These are phyloP conservation scores for Gephyroberyx darwinii DNA, from an alignment of 2,797 vertebrate species.

Conservation along the genomic window DNA sequence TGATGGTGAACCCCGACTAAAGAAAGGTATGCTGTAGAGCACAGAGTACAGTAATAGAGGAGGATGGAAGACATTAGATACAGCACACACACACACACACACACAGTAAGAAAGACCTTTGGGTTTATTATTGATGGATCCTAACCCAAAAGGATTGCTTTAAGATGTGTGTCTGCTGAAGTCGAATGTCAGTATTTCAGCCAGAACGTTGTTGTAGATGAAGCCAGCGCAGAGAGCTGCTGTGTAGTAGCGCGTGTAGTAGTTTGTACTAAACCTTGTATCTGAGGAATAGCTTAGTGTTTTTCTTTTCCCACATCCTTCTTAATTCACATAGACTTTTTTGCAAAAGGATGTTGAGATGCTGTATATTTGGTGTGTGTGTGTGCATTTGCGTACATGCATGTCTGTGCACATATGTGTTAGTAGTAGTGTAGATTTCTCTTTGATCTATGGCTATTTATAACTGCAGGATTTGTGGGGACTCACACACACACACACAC, in stretches of 20 bases:
- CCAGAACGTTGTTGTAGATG: not conserved
- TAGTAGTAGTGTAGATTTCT: slow-evolving; percentile 24
- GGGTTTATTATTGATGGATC: slow-evolving; percentile 13
- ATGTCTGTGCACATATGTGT: not conserved
- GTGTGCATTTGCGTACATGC: slow-evolving; percentile 13
- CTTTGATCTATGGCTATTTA: slow-evolving; percentile 75
- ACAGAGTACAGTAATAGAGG: not conserved
- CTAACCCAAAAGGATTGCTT: slow-evolving; percentile 7
- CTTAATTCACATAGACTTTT: not conserved
- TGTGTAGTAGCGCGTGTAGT: not conserved
- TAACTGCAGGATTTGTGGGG: slow-evolving; percentile 65
- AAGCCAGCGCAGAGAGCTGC: not conserved
- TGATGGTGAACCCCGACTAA: slow-evolving; percentile 60
- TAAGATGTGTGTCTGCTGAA: slow-evolving; percentile 7
- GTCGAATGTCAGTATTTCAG: slow-evolving; percentile 2
- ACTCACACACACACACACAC: slow-evolving; percentile 19
- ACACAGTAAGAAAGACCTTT: slow-evolving; percentile 12
- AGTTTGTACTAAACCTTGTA: not conserved
- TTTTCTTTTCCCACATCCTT: not conserved
- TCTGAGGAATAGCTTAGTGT: not conserved
- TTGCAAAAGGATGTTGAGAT: slow-evolving; percentile 13
- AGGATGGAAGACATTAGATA: slow-evolving; percentile 15
- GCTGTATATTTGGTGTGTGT: slow-evolving; percentile 19
- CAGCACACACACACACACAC: not conserved
- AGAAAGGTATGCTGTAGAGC: slow-evolving; percentile 44